These are phyloP conservation scores for Takifugu rubripes DNA, from an alignment of 2,797 vertebrate species.

Conservation along the genomic window DNA sequence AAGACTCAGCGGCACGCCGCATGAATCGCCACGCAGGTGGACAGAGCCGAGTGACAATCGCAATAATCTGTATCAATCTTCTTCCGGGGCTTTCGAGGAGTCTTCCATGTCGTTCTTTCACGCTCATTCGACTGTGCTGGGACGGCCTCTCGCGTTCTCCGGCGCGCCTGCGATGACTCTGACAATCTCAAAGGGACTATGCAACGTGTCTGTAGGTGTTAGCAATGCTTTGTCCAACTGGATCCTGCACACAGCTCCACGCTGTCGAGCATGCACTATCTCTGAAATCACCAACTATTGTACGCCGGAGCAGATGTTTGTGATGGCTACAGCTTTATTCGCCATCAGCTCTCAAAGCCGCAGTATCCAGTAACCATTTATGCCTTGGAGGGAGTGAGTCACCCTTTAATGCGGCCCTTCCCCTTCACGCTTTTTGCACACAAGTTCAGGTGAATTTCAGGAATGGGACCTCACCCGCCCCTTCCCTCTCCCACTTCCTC, in stretches of 20 bases:
- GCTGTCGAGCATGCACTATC: conserved; percentile 55
- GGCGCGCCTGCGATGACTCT: conserved; percentile 67
- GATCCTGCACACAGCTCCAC: conserved; percentile 54
- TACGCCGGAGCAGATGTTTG: conserved; percentile 25
- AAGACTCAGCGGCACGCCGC: conserved; percentile 9
- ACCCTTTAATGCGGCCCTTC: conserved; percentile 35
- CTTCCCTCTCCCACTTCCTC: conserved; percentile 43
- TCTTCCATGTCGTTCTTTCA: conserved; percentile 74
- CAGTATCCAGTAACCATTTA: conserved; percentile 31
- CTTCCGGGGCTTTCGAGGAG: conserved; percentile 50
- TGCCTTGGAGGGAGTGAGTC: conserved; percentile 15
- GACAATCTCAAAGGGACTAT: conserved; percentile 81
- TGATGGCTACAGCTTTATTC: conserved; percentile 26
- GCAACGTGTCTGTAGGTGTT: conserved; percentile 57
- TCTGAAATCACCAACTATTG: conserved; percentile 27
- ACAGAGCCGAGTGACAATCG: conserved; percentile 62
- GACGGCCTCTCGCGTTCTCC: conserved; percentile 35
- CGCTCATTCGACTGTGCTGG: conserved; percentile 54
- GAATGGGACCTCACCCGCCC: conserved; percentile 60
- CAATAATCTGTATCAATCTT: conserved; percentile 46
- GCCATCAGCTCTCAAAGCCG: conserved; percentile 17
- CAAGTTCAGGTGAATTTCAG: conserved; percentile 70
- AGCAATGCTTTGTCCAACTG: conserved; percentile 49
- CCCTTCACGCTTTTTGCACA: conserved; percentile 63
- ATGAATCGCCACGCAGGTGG: conserved; percentile 6